Evolutionary conservation across 2,797 vertebrate species (phyloP), one percentile per base, ranked within the genome.

Genomic region (Phoebastria nigripes): DNA sequence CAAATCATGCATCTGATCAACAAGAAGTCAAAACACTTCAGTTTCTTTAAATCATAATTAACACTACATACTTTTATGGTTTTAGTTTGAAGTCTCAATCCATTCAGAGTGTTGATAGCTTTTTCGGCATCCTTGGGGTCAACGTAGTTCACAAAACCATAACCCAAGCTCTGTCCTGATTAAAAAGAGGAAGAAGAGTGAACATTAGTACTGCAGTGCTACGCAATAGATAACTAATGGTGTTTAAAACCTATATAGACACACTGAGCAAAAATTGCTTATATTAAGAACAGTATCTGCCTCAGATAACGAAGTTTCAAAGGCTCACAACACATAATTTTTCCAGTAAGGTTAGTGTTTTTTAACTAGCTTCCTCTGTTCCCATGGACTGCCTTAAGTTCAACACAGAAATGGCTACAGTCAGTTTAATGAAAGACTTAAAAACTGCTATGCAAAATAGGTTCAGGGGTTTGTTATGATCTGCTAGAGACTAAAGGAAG

Each of bases 81-180:
- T 98, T 99, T 99, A 96, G 99, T 99, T 98, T 99, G 99, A 97
- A 99, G 99, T 98, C 99, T 98, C 97, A 99, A 98, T 98, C 99
- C 99, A 93, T 99, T 99, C 97, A 99, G 98, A 47, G 99, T 99
- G 97, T 99, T 99, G 97, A 99, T 99, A 94, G 99, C 99, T 98
- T 99, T 99, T 96, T 99, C 99, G 20, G 99, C 99, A 94, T 99
- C 99, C 98, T 99, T 99, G 19, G 99, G 98, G 70, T 99, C 99
- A 97, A 99, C 98, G 8, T 99, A 99, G 98, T 99, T 99, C 96
- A 99, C 99, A 98, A 99, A 99, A 84, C 99, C 99, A 71, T 99
- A 99, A 92, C 99, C 99, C 97, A 99, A 98, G 97, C 99, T 99
- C 97, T 99, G 99, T 26, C 99, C 99, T 99, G 97, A 94, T 96